phyloP scores from a whole-genome alignment of 2,888 invertebrate species.

The Drosophila subsilvestris region DNA sequence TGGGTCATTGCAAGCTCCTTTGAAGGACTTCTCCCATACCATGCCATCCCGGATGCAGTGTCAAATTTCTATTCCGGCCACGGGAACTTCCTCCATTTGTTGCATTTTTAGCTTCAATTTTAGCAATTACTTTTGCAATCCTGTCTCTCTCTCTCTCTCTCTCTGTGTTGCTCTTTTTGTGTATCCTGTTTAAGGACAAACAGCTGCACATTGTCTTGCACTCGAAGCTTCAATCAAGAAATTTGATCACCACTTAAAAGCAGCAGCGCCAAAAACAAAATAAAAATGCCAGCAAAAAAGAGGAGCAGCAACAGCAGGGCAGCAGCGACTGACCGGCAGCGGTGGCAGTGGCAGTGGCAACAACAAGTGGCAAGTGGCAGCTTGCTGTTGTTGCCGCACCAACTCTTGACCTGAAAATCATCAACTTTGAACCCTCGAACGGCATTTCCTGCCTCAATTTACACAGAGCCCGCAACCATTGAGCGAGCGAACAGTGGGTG shows the following conservation, averaged over 20 bases:
- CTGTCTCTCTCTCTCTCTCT: neutral
- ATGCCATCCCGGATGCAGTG: constrained; percentile 4
- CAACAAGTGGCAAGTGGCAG: constrained; percentile 59
- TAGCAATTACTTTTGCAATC: constrained; percentile 55
- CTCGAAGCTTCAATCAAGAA: constrained; percentile 72
- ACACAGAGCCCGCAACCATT: constrained; percentile 43
- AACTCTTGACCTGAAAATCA: constrained; percentile 74
- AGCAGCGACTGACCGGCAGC: constrained; percentile 18
- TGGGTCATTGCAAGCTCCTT: neutral
- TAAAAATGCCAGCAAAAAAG: constrained; percentile 23
- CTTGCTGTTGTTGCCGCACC: constrained; percentile 20
- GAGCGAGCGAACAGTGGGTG: constrained; percentile 5
- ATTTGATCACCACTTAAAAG: constrained; percentile 74
- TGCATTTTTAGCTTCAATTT: constrained; percentile 58
- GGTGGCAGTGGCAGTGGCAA: constrained; percentile 49
- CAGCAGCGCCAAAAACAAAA: constrained; percentile 27
- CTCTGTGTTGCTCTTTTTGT: constrained; percentile 17
- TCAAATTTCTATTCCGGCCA: constrained; percentile 33
- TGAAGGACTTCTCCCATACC: constrained; percentile 6
- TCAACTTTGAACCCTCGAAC: constrained; percentile 63
- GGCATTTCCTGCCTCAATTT: constrained; percentile 77
- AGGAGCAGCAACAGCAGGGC: neutral
- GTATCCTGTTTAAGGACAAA: constrained; percentile 66
- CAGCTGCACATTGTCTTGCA: constrained; percentile 53
- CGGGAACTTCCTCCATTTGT: constrained; percentile 26